Percentiles rank a stretch among this genome's conserved stretches.
Evolutionary conservation across 2,888 invertebrate genomes (phyloP).

Genomic region (Tortricodes alternella): DNA sequence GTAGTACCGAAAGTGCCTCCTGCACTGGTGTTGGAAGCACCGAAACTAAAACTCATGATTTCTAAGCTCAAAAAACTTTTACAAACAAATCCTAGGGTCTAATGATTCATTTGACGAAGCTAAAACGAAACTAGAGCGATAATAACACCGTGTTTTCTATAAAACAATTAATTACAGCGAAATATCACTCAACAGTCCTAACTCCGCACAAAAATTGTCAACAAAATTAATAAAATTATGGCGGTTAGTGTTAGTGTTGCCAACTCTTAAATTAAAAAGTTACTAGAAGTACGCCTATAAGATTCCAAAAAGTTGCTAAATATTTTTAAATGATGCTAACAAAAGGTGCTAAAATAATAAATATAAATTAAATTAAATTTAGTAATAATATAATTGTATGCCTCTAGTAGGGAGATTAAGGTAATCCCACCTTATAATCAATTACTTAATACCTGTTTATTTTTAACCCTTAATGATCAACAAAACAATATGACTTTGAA

Average conservation of each 20-base stretch:
- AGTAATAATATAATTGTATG: no score
- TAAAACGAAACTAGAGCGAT: not conserved
- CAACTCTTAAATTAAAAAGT: not conserved
- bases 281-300: no score
- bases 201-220: not conserved
- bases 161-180: not conserved
- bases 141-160: not conserved
- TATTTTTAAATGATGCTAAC: no score
- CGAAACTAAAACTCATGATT: slow-evolving; percentile 64
- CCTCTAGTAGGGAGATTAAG: no score
- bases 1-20: slow-evolving; percentile 62
- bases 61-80: not conserved
- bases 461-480: no score
- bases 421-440: no score
- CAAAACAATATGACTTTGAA: no score
- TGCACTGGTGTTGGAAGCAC: slow-evolving; percentile 58
- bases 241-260: not conserved
- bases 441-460: no score
- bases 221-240: not conserved
- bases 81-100: not conserved
- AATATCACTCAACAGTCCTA: no score
- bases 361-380: no score
- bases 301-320: no score
- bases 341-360: no score
- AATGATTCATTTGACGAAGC: not conserved